phyloP scores from a whole-genome alignment of 2,797 vertebrate species.

The Cyclura pinguis region DNA sequence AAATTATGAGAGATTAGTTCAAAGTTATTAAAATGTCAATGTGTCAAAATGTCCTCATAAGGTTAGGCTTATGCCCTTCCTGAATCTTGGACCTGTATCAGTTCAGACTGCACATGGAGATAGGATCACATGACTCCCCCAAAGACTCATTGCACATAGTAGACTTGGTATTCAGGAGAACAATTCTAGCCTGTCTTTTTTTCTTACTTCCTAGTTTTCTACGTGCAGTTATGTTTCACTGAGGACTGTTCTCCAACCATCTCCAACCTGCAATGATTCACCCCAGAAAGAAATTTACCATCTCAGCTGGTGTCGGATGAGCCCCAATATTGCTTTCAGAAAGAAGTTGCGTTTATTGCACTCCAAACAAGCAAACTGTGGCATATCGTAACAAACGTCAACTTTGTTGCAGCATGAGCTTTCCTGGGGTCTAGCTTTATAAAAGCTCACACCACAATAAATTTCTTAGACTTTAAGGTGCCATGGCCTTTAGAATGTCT shows the following conservation, averaged over 20 bases:
- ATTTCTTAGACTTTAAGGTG: slow-evolving; percentile 25
- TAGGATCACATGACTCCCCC: neutral
- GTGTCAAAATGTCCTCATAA: neutral
- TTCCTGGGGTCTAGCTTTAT: neutral
- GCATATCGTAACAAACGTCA: neutral
- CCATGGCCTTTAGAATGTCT: neutral
- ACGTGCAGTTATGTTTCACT: neutral
- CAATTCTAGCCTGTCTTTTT: neutral
- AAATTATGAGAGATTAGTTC: neutral
- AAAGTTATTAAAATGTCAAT: neutral
- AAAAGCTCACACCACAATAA: neutral
- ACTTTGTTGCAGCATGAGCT: neutral
- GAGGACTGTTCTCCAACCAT: neutral
- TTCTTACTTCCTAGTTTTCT: neutral
- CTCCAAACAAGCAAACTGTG: neutral
- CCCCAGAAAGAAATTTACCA: neutral
- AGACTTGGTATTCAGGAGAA: neutral
- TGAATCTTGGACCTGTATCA: neutral
- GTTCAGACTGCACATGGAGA: too few species aligned
- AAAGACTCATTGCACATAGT: neutral
- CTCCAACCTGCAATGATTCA: neutral
- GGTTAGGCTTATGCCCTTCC: neutral
- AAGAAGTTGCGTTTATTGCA: neutral
- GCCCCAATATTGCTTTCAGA: slow-evolving; percentile 6
- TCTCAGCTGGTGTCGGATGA: neutral